phyloP scores from a whole-genome alignment of 2,888 invertebrate genomes.

The Cosmorhoe ocellata region DNA sequence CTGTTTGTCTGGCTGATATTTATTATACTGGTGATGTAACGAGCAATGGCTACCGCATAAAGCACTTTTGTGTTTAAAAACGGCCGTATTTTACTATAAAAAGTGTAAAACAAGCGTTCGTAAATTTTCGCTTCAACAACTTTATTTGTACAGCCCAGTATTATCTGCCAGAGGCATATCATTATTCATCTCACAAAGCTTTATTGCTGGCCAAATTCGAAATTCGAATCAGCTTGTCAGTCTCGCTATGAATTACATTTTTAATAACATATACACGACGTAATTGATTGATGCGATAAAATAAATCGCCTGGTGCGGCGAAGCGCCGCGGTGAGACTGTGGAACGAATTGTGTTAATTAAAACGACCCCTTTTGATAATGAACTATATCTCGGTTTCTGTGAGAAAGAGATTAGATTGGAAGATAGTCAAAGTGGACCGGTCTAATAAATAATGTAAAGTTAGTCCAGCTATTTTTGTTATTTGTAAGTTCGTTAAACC shows the following conservation, averaged over 20 bases:
- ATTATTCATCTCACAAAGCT: constrained; percentile 68
- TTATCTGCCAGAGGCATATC: constrained; percentile 64
- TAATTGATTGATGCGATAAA: constrained; percentile 74
- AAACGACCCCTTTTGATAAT: constrained; percentile 24
- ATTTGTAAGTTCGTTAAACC: background rate
- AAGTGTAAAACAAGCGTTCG: constrained; percentile 34
- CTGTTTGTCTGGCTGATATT: constrained; percentile 3
- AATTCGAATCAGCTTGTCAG: constrained; percentile 48
- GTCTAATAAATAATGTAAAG: background rate
- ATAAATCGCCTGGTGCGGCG: constrained; percentile 55
- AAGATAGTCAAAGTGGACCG: background rate
- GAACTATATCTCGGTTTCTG: constrained; percentile 16
- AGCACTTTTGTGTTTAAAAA: constrained; percentile 20
- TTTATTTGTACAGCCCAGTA: constrained; percentile 68
- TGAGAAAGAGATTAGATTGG: constrained; percentile 1
- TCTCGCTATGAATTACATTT: constrained; percentile 60
- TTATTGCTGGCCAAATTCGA: constrained; percentile 55
- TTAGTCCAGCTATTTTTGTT: too few relatives aligned
- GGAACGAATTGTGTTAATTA: constrained; percentile 64
- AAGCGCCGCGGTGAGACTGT: constrained; percentile 36
- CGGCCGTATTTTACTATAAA: constrained; percentile 22
- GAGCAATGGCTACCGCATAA: constrained; percentile 22
- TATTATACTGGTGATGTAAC: constrained; percentile 10
- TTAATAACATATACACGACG: constrained; percentile 60
- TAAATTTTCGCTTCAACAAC: constrained; percentile 70